Percentiles rank a stretch among this genome's conserved stretches.
Evolutionary conservation across 2,113 vertebrate genomes (phyloP).

Genomic region (Drymodes brunneopygia): DNA sequence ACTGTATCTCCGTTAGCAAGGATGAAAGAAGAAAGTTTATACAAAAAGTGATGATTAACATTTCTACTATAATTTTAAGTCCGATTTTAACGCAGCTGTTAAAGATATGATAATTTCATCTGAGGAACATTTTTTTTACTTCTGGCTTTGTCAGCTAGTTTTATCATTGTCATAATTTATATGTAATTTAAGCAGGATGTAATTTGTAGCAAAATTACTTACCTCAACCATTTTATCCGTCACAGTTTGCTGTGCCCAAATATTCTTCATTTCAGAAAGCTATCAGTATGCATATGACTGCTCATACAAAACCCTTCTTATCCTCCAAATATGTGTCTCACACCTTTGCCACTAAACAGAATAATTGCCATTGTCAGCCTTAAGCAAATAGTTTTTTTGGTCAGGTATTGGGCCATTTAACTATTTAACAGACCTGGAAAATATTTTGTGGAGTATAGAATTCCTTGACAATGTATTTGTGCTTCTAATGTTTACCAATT

Average conservation of each 20-base stretch:
- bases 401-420: background rate
- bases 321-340: background rate
- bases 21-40: background rate
- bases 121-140: background rate
- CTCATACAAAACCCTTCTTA: background rate
- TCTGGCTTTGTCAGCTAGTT: constrained; percentile 21
- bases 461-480: background rate
- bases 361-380: background rate
- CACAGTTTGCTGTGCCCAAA: background rate
- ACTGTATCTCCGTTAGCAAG: background rate
- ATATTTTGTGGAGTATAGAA: background rate
- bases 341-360: background rate
- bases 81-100: background rate
- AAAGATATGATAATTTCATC: background rate
- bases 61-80: background rate
- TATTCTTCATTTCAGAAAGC: background rate
- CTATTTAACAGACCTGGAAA: background rate
- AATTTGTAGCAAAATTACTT: background rate
- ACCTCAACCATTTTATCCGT: background rate
- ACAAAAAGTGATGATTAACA: background rate
- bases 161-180: constrained; percentile 16
- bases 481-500: background rate
- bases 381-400: background rate
- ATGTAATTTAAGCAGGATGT: background rate
- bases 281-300: background rate